Base-by-base conservation (phyloP, 1,140 invertebrate genomes). In the Atta colombica region DNA sequence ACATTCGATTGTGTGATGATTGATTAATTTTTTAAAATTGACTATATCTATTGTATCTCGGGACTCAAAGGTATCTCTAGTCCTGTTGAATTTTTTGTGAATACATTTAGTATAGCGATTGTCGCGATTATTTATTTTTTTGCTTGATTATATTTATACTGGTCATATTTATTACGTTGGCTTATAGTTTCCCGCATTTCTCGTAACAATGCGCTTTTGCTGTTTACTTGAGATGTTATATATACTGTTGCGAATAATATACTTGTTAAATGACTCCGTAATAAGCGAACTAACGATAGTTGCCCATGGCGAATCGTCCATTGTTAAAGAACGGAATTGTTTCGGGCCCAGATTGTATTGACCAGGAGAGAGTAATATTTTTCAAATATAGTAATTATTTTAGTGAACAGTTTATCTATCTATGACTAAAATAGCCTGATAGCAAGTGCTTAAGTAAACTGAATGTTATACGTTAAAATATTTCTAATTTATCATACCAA, bases 341-440 rank as follows among this genome's bases (percentile, higher is more conserved):
- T 84, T 75, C 74, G 88, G 61, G 69, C 80, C 80, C 86, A 87
- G 86, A 85, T 87, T 82, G 86, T 90, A 90, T 88, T 86, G 88
- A 87, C 86, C 88, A 89, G 88, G 55, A 45, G 55, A 87, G 85
- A 81, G 39, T 51, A 87, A 60, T 82, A 12, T 74, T 82, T 82
- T 25, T 72, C 72, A 85, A 90, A 78, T 66, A 84, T 89, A 66
- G 65, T 87, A 49, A 80, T 58, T 28, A 53, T 60, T 87, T 18
- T 28, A 35, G 77, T 53, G 31, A n/a, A 84, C n/a, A 55, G 39
- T 75, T 84, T 51, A 18, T 84, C 58, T 31, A 75, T 84, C 21
- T 10, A 31, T 8, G 21, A 61, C 60, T 18, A 16, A 18, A 61
- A 25, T 25, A 61, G 18, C 12, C 8, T 1, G 18, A 74, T 74